Conservation (phyloP, 2,888 invertebrate species). For the Phrixothrix hirtus region DNA sequence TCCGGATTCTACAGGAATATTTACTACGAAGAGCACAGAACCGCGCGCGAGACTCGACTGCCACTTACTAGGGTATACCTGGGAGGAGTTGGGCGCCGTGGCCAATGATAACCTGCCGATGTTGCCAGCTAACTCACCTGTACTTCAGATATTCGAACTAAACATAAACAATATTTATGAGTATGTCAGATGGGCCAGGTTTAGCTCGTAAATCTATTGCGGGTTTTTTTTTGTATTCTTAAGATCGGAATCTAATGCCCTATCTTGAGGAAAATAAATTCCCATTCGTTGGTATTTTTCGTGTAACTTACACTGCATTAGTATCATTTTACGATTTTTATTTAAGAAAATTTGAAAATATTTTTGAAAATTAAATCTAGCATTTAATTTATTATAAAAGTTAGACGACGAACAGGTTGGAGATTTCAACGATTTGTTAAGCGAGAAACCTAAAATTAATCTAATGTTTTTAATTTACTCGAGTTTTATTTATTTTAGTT, state of each 20-base stretch:
- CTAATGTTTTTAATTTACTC: too few species aligned
- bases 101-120: slow-evolving; percentile 50
- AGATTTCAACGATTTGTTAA: neutral
- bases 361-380: slow-evolving; percentile 9
- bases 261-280: slow-evolving; percentile 28
- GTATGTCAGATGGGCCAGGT: slow-evolving; percentile 56
- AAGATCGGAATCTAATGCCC: slow-evolving; percentile 46
- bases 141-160: slow-evolving; percentile 47
- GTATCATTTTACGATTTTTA: slow-evolving; percentile 18
- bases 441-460: neutral
- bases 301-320: slow-evolving; percentile 22
- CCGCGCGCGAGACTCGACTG: slow-evolving; percentile 53
- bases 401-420: neutral
- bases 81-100: slow-evolving; percentile 50
- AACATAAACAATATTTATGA: slow-evolving; percentile 59
- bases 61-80: slow-evolving; percentile 42
- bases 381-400: neutral
- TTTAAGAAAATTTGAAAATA: slow-evolving; percentile 12
- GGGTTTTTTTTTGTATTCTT: slow-evolving; percentile 45
- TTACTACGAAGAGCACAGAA: slow-evolving; percentile 22
- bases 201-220: slow-evolving; percentile 56
- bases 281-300: slow-evolving; percentile 24
- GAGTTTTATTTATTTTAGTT: too few species aligned
- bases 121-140: slow-evolving; percentile 52
- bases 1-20: slow-evolving; percentile 29